phyloP scores from a whole-genome alignment of 2,888 invertebrate genomes.

The Oligia fasciuncula region DNA sequence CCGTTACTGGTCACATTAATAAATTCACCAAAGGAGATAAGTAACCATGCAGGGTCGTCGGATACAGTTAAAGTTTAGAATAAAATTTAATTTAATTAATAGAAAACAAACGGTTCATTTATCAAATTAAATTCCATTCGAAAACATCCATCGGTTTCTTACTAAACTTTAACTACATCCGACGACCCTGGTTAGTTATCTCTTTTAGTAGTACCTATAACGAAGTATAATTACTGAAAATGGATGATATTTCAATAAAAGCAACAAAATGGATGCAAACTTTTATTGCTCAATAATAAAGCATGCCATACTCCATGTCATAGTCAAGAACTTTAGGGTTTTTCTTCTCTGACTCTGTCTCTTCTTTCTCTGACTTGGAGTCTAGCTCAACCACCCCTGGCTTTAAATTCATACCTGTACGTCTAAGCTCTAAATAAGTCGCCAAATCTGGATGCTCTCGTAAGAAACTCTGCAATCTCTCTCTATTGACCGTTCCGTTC shows the following conservation, averaged over 20 bases:
- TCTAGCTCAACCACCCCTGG: background rate
- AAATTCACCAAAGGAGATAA: too few species aligned
- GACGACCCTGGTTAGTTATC: background rate
- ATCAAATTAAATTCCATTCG: too few species aligned
- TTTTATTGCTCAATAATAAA: conserved; percentile 79
- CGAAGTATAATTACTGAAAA: background rate
- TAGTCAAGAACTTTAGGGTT: conserved; percentile 67
- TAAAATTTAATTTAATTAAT: too few species aligned
- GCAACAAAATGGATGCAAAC: background rate
- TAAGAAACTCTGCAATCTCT: conserved; percentile 72
- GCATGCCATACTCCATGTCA: conserved; percentile 81
- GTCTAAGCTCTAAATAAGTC: conserved; percentile 49
- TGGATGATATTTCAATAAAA: background rate
- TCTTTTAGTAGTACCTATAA: background rate
- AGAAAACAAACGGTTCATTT: too few species aligned
- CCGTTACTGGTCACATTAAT: too few species aligned
- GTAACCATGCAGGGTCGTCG: too few species aligned
- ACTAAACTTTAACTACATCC: background rate
- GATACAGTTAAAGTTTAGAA: too few species aligned
- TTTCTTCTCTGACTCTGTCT: background rate
- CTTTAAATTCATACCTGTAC: conserved; percentile 17
- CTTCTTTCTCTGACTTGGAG: background rate
- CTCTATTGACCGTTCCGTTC: conserved; percentile 76
- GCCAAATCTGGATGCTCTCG: conserved; percentile 79
- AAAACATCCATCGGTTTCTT: too few species aligned